phyloP scores from a whole-genome alignment of 2,797 vertebrate species.

The Petrocephalus schoutedeni region DNA sequence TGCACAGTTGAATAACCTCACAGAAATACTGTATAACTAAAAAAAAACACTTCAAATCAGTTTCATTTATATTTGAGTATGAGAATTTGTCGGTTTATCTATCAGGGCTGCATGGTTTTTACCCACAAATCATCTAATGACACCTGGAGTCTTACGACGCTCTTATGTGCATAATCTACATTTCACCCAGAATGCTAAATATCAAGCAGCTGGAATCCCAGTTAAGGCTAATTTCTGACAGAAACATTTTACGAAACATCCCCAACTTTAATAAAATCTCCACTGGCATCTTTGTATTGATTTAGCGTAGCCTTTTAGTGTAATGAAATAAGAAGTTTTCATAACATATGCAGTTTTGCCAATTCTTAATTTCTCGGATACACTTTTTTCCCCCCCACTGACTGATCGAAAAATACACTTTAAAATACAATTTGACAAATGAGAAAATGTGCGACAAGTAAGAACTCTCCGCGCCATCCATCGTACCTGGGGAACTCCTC shows the following conservation, averaged over 20 bases:
- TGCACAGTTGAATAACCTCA: neutral
- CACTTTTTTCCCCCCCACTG: neutral
- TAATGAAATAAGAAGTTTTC: neutral
- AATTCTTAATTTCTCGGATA: neutral
- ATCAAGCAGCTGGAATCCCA: neutral
- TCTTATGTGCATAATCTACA: neutral
- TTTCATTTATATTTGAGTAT: neutral
- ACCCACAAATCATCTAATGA: neutral
- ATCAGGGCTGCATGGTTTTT: neutral
- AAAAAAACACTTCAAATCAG: too few relatives aligned
- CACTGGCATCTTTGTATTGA: neutral
- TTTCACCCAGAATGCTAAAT: neutral
- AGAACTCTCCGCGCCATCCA: neutral
- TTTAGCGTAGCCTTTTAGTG: neutral
- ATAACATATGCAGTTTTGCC: neutral
- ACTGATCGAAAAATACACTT: neutral
- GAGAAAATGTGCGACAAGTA: neutral
- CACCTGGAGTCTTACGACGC: neutral
- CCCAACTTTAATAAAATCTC: neutral
- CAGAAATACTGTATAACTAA: too few relatives aligned
- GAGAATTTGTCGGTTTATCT: neutral
- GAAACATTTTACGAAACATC: neutral
- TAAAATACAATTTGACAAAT: neutral
- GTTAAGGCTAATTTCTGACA: neutral
- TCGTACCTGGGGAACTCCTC: constrained; percentile 88